Evolutionary conservation across 2,888 invertebrate species (phyloP).

Genomic region (Agrypnus murinus): DNA sequence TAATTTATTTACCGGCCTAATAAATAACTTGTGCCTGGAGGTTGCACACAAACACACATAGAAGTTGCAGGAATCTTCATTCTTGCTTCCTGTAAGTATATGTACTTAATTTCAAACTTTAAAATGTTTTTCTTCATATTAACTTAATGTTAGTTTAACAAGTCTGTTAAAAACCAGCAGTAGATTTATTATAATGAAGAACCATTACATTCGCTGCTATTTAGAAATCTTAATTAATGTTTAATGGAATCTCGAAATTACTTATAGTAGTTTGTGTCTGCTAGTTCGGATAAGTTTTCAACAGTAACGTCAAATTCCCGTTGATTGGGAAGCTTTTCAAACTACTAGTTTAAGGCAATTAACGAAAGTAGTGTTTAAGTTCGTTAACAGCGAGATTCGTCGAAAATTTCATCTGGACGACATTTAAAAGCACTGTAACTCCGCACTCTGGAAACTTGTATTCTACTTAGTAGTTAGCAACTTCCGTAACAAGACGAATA

Average conservation of each 20-base stretch:
- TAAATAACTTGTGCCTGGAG: too few relatives aligned
- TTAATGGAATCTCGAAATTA: slow-evolving; percentile 17
- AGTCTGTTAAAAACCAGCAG: too few relatives aligned
- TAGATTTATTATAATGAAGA: too few relatives aligned
- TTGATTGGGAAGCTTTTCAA: slow-evolving; percentile 13
- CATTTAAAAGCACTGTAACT: slow-evolving; percentile 42
- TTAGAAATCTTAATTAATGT: slow-evolving; percentile 11
- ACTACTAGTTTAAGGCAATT: slow-evolving; percentile 28
- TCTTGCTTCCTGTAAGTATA: too few relatives aligned
- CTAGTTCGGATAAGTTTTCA: not conserved
- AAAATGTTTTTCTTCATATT: too few relatives aligned
- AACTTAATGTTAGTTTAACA: too few relatives aligned
- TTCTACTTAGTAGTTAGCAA: slow-evolving; percentile 55
- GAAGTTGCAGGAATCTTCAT: too few relatives aligned
- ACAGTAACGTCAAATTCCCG: not conserved
- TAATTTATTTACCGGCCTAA: too few relatives aligned
- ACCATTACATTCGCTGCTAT: not conserved
- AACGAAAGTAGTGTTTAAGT: slow-evolving; percentile 33
- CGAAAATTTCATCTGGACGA: slow-evolving; percentile 34
- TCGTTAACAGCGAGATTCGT: slow-evolving; percentile 23
- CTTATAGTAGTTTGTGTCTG: slow-evolving; percentile 6
- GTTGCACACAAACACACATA: too few relatives aligned
- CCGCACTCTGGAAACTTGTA: slow-evolving; percentile 47
- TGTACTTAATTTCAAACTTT: too few relatives aligned
- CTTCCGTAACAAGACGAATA: slow-evolving; percentile 53